Evolutionary conservation across 2,797 vertebrate genomes (phyloP).

Genomic region (Bryconaethiops microstoma): DNA sequence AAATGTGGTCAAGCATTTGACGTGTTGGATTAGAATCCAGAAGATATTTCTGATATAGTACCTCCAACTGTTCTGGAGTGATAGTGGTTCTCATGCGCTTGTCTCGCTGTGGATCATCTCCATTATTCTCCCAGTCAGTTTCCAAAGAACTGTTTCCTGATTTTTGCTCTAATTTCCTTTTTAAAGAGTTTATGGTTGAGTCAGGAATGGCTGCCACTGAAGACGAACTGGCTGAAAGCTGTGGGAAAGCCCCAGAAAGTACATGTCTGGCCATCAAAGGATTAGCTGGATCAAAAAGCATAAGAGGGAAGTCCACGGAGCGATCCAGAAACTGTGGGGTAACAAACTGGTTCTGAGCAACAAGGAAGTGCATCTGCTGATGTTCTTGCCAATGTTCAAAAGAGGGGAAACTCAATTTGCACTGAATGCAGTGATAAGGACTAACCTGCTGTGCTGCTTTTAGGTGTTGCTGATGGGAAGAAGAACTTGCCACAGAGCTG

Average conservation of each 20-base stretch:
- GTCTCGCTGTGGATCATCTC: slow-evolving; percentile 94
- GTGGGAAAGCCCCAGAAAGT: slow-evolving; percentile 90
- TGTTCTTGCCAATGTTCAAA: slow-evolving; percentile 99
- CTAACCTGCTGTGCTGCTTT: slow-evolving; percentile 82
- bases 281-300: slow-evolving; percentile 96
- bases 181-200: slow-evolving; percentile 85
- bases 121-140: slow-evolving; percentile 74
- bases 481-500: slow-evolving; percentile 73
- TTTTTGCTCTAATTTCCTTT: slow-evolving; percentile 91
- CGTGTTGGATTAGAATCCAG: slow-evolving; percentile 97
- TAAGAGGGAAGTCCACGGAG: slow-evolving; percentile 91
- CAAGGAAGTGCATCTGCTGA: slow-evolving; percentile 95
- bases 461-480: slow-evolving; percentile 69
- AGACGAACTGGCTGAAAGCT: slow-evolving; percentile 84
- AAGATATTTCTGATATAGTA: slow-evolving; percentile 97
- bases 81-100: slow-evolving; percentile 98
- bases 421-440: slow-evolving; percentile 96
- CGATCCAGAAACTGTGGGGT: slow-evolving; percentile 93
- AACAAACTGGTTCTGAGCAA: slow-evolving; percentile 94
- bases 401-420: slow-evolving; percentile 90
- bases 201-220: slow-evolving; percentile 83
- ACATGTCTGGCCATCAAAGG: slow-evolving; percentile 93
- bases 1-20: slow-evolving; percentile 97
- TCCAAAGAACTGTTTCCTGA: slow-evolving; percentile 85
- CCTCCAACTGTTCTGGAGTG: slow-evolving; percentile 96